Conservation (phyloP, 2,888 invertebrate genomes). For the Drosophila nr. perissopoda region DNA sequence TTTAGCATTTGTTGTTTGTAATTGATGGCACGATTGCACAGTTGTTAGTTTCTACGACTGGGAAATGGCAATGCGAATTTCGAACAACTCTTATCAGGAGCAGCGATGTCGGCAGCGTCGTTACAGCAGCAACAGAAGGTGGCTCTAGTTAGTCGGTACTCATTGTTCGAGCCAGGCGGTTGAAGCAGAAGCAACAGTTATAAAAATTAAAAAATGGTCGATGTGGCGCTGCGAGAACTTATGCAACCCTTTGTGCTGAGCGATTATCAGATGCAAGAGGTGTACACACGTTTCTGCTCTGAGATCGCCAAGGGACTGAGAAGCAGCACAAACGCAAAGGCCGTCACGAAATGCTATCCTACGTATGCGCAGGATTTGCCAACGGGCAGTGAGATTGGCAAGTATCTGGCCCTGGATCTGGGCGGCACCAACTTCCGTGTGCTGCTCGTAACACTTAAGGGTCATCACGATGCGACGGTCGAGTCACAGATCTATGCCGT, state of each 20-base stretch:
- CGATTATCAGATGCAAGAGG: constrained; percentile 90
- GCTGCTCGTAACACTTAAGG: constrained; percentile 92
- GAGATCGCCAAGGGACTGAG: constrained; percentile 92
- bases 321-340: constrained; percentile 89
- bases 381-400: constrained; percentile 96
- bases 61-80: constrained; percentile 46
- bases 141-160: constrained; percentile 66
- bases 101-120: constrained; percentile 16
- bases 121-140: constrained; percentile 31
- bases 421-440: constrained; percentile 99
- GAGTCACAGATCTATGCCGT: constrained; percentile 98
- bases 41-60: constrained; percentile 21
- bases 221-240: constrained; percentile 72
- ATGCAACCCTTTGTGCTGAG: constrained; percentile 90
- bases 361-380: constrained; percentile 98
- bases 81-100: constrained; percentile 54
- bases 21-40: constrained; percentile 47
- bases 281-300: constrained; percentile 90
- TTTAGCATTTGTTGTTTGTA: constrained; percentile 40
- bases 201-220: constrained; percentile 59
- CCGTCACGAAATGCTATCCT: constrained; percentile 96
- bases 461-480: constrained; percentile 94
- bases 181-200: constrained; percentile 18
- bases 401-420: constrained; percentile 97
- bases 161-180: constrained; percentile 59